Base-by-base conservation (phyloP, 2,113 vertebrate genomes). In the Scophthalmus maximus region DNA sequence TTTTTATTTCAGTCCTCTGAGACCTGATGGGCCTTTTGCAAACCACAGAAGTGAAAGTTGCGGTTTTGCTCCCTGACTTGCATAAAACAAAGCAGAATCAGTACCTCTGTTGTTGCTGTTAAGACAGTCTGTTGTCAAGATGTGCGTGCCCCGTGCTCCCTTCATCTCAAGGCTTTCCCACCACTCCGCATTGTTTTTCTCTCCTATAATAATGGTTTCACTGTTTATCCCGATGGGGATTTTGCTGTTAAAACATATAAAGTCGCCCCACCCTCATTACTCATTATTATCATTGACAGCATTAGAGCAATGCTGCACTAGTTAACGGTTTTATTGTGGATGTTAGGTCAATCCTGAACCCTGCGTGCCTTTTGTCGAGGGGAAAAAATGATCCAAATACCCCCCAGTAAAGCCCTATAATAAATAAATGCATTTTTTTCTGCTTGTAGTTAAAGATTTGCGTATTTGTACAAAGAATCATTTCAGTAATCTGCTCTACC, bases 141-240 rank as follows among this genome's bases (percentile, higher is more conserved):
- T 82, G 71, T 86, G 73, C 34, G 20, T 66, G 42, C 9, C 22
- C 73, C 62, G 18, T 59, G 58, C 58, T 60, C 30, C 50, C 56
- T 76, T 83, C 71, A 70, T 85, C 42, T 71, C 12, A 23, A 53
- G 63, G 65, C 68, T 87, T 82, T 78, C 34, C 73, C 79, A 73
- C 34, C 22, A 38, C 27, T 61, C 50, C 1, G 9, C 68, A 68
- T 62, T 82, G 76, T 80, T 71, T 46, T 84, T 76, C 65, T 76
- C 65, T 68, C 29, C 71, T 52, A 34, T 29, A 47, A 81, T 74
- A 76, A 67, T 75, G 78, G 36, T 81, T 80, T 63, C 18, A 46
- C 32, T 85, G 68, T 90, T 87, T 88, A 78, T 81, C 68, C 83
- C 71, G 0, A 3, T 42, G 68, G 73, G 72, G 53, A 51, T 76